Conservation (phyloP, 2,888 invertebrate species). For the Sipunculus nudus region DNA sequence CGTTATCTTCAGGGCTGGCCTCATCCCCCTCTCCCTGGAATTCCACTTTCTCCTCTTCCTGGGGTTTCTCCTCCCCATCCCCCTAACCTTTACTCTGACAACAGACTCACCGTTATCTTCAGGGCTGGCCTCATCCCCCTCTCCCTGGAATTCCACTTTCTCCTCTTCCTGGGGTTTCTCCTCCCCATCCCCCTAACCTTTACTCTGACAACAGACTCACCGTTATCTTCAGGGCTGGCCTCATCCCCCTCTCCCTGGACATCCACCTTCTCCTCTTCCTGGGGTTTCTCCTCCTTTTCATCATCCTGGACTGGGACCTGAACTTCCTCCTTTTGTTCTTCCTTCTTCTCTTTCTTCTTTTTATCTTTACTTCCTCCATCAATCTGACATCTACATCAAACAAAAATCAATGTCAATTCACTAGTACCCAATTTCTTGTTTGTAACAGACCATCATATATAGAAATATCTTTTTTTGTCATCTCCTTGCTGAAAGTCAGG, state of each 20-base stretch:
- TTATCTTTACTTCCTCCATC: constrained; percentile 13
- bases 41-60: too few species aligned
- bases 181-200: neutral
- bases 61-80: too few species aligned
- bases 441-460: too few species aligned
- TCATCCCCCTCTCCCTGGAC: constrained; percentile 4
- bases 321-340: constrained; percentile 3
- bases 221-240: too few species aligned
- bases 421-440: neutral
- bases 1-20: too few species aligned
- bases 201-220: too few species aligned
- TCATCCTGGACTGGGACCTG: neutral
- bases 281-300: neutral
- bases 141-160: too few species aligned
- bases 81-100: too few species aligned
- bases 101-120: too few species aligned
- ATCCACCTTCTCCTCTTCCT: constrained; percentile 12
- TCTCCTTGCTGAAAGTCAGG: neutral
- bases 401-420: neutral
- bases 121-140: too few species aligned
- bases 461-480: neutral
- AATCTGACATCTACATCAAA: constrained; percentile 19
- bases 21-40: too few species aligned
- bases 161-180: too few species aligned
- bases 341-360: constrained; percentile 8